Percentiles rank a stretch among this genome's conserved stretches.
phyloP scores from a whole-genome alignment of 1,140 invertebrate species.

The Hyphantria cunea region DNA sequence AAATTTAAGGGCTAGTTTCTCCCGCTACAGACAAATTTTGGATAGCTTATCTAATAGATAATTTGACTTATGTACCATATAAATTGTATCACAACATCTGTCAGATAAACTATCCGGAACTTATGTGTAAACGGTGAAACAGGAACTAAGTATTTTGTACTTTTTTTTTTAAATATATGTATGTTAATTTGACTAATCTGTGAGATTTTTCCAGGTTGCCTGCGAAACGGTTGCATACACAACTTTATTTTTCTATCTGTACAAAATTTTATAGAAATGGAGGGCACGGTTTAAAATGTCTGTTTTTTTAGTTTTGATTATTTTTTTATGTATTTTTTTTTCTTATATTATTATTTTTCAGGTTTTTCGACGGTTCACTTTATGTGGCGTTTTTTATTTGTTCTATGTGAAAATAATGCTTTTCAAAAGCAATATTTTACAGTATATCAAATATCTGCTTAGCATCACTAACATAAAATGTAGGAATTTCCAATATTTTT shows the following conservation, averaged over 20 bases:
- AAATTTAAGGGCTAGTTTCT: too few species aligned
- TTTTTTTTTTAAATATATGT: too few species aligned
- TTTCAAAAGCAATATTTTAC: slow-evolving; percentile 42
- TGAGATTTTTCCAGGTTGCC: slow-evolving; percentile 46
- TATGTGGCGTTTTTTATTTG: slow-evolving; percentile 25
- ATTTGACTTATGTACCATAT: too few species aligned
- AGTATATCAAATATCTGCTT: slow-evolving; percentile 37
- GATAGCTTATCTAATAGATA: too few species aligned
- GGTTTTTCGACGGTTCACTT: slow-evolving; percentile 14
- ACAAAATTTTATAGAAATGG: slow-evolving; percentile 72
- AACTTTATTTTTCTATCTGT: slow-evolving; percentile 18
- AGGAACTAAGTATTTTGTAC: too few species aligned
- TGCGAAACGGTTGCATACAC: slow-evolving; percentile 44
- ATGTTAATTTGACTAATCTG: slow-evolving; percentile 5
- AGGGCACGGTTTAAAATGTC: slow-evolving; percentile 70
- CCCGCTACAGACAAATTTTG: too few species aligned
- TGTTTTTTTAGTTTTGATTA: slow-evolving; percentile 56
- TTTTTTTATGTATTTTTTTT: slow-evolving; percentile 39
- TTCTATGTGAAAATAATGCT: slow-evolving; percentile 30
- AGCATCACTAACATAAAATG: slow-evolving; percentile 63
- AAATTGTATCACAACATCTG: too few species aligned
- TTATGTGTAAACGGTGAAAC: too few species aligned
- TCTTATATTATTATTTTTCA: slow-evolving; percentile 38
- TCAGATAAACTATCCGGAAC: too few species aligned
- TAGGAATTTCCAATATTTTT: slow-evolving; percentile 50